Percentiles rank a stretch among this genome's conserved stretches.
Conservation (phyloP, 2,888 invertebrate genomes). For the Polydesmus complanatus region DNA sequence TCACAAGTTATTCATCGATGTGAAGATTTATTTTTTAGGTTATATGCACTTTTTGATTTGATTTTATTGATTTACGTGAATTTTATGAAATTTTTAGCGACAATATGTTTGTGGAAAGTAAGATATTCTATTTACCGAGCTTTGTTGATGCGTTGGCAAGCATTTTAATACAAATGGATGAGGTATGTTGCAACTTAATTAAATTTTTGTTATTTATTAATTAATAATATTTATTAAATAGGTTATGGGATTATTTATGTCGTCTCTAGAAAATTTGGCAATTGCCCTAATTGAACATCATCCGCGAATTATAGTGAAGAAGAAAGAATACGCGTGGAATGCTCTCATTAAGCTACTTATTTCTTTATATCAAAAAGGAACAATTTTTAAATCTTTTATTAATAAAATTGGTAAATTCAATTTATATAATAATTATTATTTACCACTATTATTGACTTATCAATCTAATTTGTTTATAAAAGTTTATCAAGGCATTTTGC, state of each 20-base stretch:
- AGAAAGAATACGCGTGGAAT: neutral
- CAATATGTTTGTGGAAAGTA: neutral
- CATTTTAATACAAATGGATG: neutral
- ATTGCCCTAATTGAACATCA: neutral
- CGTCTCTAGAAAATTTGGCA: constrained; percentile 1
- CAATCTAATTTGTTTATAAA: too few relatives aligned
- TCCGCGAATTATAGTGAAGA: neutral
- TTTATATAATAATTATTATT: too few relatives aligned
- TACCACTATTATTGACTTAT: too few relatives aligned
- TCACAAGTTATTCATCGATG: neutral
- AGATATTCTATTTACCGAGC: neutral
- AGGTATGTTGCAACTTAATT: neutral
- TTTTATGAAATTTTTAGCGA: neutral
- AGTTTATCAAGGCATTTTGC: constrained; percentile 1
- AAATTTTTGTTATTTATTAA: neutral
- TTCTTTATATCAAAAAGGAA: neutral
- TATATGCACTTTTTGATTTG: neutral
- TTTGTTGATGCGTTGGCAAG: constrained; percentile 1
- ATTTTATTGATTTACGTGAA: neutral
- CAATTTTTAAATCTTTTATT: neutral
- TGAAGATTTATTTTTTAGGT: neutral
- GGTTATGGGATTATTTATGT: neutral
- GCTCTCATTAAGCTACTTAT: neutral
- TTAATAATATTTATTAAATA: neutral
- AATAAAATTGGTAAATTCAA: neutral